These are phyloP conservation scores for Erythrolamprus reginae DNA, from an alignment of 2,113 vertebrate species.

Conservation along the genomic window DNA sequence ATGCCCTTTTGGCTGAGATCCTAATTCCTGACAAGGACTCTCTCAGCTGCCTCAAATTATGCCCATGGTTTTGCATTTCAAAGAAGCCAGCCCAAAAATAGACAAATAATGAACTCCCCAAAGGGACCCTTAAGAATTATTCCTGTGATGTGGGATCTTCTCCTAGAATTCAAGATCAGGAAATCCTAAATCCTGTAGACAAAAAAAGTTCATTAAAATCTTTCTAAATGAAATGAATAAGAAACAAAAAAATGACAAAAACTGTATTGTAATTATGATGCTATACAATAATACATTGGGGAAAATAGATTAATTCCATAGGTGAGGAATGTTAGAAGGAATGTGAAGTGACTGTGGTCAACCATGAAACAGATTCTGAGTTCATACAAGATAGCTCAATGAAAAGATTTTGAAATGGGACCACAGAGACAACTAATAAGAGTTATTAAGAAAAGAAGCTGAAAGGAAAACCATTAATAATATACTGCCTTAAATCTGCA, in stretches of 20 bases:
- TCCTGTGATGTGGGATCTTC: background rate
- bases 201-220: background rate
- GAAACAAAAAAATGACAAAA: background rate
- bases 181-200: background rate
- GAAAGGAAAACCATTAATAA: background rate
- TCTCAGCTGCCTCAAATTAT: background rate
- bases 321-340: background rate
- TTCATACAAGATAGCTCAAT: background rate
- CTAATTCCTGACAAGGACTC: background rate
- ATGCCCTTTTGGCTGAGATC: slow-evolving; percentile 5
- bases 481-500: background rate
- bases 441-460: background rate
- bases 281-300: background rate
- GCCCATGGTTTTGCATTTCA: background rate
- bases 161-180: background rate
- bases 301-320: background rate
- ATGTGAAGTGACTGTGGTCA: background rate
- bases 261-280: background rate
- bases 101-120: background rate
- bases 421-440: background rate
- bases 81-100: background rate
- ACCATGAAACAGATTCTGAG: background rate
- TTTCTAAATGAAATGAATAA: background rate
- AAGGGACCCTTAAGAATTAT: background rate
- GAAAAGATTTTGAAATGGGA: background rate